Evolutionary conservation across 2,797 vertebrate genomes (phyloP), one percentile per base, ranked within the genome.

Genomic region (Harpagifer antarcticus): DNA sequence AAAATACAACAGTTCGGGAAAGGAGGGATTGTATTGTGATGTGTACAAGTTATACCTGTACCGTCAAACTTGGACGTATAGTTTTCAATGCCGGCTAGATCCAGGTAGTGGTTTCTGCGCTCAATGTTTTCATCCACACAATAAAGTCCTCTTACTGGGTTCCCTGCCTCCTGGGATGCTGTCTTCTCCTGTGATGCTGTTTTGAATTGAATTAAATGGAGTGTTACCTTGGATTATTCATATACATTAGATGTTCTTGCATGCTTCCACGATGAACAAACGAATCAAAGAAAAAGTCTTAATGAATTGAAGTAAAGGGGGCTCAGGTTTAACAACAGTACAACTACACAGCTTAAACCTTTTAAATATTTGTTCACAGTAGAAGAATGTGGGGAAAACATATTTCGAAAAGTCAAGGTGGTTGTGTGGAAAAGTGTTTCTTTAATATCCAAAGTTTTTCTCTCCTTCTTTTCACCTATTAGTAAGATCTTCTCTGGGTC

Each of bases 51-150:
- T 37, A 66, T 92, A 97, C 96, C 96, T 85, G 94, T 89, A 64
- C 94, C 93, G 67, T 91, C 88, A 78, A 97, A 97, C 85, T 96
- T 96, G 42, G 96, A 97, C 0, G 95, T 93, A 84, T 95, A 97
- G 91, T 98, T 97, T 88, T 98, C 96, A 89, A 97, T 96, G 63
- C 97, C 97, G 5, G 96, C 96, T 17, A 98, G 95, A 84, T 97
- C 96, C 90, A 97, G 92, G 88, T 98, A 98, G 94, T 97, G 97
- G 93, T 97, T 97, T 94, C 97, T 96, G 89, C 97, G 96, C 88
- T 98, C 97, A 44, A 95, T 95, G 89, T 97, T 97, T 92, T 98
- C 97, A 72, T 97, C 96, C 43, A 94, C 94, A 11, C 96, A 96
- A 20, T 96, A 96, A 64, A 92, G 91, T 74, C 92, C 68, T 78